Percentiles rank a stretch among this genome's conserved stretches.
Conservation (phyloP, 53 echinoderm and acorn worm genomes). For the Glandiceps talaboti region DNA sequence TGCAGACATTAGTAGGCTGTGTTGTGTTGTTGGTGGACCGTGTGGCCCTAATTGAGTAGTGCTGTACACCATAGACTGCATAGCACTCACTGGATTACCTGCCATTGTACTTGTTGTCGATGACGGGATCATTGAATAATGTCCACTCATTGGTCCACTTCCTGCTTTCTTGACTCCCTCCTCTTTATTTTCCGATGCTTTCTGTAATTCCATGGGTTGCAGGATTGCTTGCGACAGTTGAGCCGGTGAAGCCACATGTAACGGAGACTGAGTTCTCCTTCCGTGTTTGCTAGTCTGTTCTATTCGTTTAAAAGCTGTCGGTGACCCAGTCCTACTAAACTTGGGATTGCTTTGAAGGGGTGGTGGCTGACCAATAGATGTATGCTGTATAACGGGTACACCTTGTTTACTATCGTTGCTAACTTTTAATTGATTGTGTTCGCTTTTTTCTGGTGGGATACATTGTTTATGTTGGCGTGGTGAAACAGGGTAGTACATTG, state of each 20-base stretch:
- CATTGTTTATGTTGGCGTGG: constrained; percentile 21
- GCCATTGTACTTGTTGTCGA: not conserved
- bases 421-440: constrained; percentile 16
- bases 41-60: not conserved
- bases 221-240: constrained; percentile 79
- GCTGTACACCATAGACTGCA: not conserved
- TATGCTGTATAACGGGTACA: constrained; percentile 79
- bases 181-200: constrained; percentile 5
- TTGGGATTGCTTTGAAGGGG: constrained; percentile 29
- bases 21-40: not conserved
- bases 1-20: constrained; percentile 70
- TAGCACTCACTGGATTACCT: not conserved
- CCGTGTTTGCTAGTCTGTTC: not conserved
- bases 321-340: not conserved
- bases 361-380: constrained; percentile 48
- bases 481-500: constrained; percentile 8
- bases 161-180: constrained; percentile 3
- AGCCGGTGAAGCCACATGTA: constrained; percentile 79
- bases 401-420: constrained; percentile 45
- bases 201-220: constrained; percentile 38
- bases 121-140: too few relatives aligned
- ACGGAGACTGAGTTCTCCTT: constrained; percentile 52
- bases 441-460: constrained; percentile 23
- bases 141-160: constrained; percentile 3
- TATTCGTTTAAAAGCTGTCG: not conserved